Conservation (phyloP, 2,888 invertebrate genomes). For the Eupithecia abbreviata region DNA sequence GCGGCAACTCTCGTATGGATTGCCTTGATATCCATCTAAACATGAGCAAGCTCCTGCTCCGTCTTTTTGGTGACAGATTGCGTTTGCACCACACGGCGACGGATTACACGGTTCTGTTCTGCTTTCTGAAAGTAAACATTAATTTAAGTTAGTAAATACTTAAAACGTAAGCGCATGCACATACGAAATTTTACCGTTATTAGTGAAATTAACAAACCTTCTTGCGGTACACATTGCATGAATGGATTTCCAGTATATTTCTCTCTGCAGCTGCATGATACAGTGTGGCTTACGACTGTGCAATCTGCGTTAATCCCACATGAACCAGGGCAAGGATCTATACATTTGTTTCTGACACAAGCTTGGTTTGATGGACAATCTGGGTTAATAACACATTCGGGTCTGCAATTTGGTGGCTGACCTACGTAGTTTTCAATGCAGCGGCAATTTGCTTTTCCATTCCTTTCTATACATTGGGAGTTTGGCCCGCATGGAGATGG, state of each 20-base stretch:
- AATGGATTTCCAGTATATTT: slow-evolving; percentile 93
- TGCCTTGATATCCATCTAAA: slow-evolving; percentile 91
- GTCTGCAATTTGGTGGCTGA: slow-evolving; percentile 91
- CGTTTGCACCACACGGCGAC: slow-evolving; percentile 94
- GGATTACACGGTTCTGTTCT: slow-evolving; percentile 90
- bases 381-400: slow-evolving; percentile 92
- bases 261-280: slow-evolving; percentile 90
- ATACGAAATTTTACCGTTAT: background rate
- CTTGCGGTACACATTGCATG: slow-evolving; percentile 87
- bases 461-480: slow-evolving; percentile 87
- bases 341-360: slow-evolving; percentile 91
- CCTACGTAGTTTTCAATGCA: slow-evolving; percentile 91
- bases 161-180: background rate
- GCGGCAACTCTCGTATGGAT: slow-evolving; percentile 93
- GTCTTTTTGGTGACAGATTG: slow-evolving; percentile 89
- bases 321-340: slow-evolving; percentile 92
- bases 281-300: slow-evolving; percentile 90
- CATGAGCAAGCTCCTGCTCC: slow-evolving; percentile 92
- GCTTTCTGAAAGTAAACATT: slow-evolving; percentile 73
- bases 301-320: slow-evolving; percentile 93
- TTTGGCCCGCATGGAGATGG: slow-evolving; percentile 94
- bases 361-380: slow-evolving; percentile 91
- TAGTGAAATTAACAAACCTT: slow-evolving; percentile 64
- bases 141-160: background rate
- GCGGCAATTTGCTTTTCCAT: slow-evolving; percentile 88